Evolutionary conservation across 2,888 invertebrate species (phyloP), one percentile per base, ranked within the genome.

Genomic region (Palloptera scutellata): DNA sequence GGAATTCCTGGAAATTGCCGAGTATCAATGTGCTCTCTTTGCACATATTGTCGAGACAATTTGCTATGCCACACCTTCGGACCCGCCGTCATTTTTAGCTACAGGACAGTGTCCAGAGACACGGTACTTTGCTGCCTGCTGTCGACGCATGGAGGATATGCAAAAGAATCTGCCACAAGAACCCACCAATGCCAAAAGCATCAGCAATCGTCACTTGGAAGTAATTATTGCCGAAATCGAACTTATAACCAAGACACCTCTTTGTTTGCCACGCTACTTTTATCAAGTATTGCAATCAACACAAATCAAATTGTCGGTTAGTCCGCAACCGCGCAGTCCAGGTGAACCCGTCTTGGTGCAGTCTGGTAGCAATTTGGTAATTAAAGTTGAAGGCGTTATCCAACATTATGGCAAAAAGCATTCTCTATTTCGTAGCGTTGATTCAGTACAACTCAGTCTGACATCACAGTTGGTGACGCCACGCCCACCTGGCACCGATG

Each of bases 311-410:
- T 84, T 95, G 69, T 92, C 93, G 0, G 90, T 94, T 9, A 91
- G 92, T 45, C 94, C 95, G 0, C 93, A 93, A 79, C 93, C 94
- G 0, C 86, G 92, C 61, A 89, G 90, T 51, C 88, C 91, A 70
- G 92, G 93, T 1, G 97, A 97, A 75, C 93, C 93, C 58, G 92
- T 96, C 59, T 88, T 92, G 71, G 91, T 97, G 48, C 92, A 93
- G 69, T 90, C 91, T 53, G 92, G 93, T 64, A 93, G 95, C 74
- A 92, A 95, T 74, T 88, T 97, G 68, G 95, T 96, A 1, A 89
- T 97, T 30, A 96, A 96, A 86, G 93, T 97, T 1, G 97, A 97
- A 85, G 97, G 97, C 0, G 96, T 98, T 1, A 89, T 97, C 59
- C 91, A 92, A 76, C 91, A 91, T 74, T 83, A 82, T 61, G 91